Evolutionary conservation across 1,140 invertebrate genomes (phyloP), one percentile per base, ranked within the genome.

Genomic region (Ceratoteleas bidentatus): DNA sequence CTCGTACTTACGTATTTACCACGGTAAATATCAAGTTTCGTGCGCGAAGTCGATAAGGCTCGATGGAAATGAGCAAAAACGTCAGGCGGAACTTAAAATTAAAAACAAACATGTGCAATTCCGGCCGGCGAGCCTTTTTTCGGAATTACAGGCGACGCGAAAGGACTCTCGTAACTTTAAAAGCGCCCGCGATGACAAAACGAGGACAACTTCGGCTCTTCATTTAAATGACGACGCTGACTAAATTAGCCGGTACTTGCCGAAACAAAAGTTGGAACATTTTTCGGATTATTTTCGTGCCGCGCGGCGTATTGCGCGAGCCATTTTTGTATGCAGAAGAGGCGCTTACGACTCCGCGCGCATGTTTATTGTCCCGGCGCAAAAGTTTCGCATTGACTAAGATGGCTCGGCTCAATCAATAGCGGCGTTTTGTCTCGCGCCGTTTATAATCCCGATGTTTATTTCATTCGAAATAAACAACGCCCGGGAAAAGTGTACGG

Each of bases 361-460:
- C 61, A 52, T 64, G 43, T 52, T 38, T 68, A 34, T 68, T 60
- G 56, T 58, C 14, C n/a, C 24, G 9, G 40, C 52, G 52, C 43
- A 43, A 24, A 69, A 69, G 32, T 69, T 50, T 69, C 13, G 13
- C 56, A 52, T 40, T 52, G 56, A 34, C 40, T 69, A 36, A 50
- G 15, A 69, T 58, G 8, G 43, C 11, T 50, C 6, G 33, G 15
- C 13, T 57, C 32, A 52, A 69, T 24, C 66, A 69, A 57, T 68
- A 57, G 49, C 32, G 57, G 47, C 52, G 36, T 68, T 66, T 57
- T 15, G 33, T 13, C 5, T 13, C 43, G n/a, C 3, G 40, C 11
- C n/a, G 54, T 68, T 57, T 32, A 68, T 49, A 57, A 68, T 68
- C 13, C 40, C 8, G 52, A 32, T 43, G 10, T 68, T 68, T 68